phyloP scores from a whole-genome alignment of 2,797 vertebrate species.

The Mustela erminea region DNA sequence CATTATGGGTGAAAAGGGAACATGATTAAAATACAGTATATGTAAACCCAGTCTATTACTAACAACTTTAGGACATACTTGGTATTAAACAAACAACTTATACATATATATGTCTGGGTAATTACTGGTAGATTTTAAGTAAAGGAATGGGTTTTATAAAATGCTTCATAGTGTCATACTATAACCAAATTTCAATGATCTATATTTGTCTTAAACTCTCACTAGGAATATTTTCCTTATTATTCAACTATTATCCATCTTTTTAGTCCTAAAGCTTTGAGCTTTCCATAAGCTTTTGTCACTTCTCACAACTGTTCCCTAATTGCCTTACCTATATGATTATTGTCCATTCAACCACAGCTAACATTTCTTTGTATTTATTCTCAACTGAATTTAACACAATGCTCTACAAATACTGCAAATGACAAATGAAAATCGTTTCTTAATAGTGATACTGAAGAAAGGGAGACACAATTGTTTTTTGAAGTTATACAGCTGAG shows the following conservation, averaged over 20 bases:
- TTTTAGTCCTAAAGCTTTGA: constrained; percentile 10
- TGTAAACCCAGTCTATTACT: constrained; percentile 3
- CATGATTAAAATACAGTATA: not conserved
- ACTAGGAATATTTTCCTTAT: not conserved
- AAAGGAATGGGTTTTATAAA: not conserved
- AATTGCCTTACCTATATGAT: not conserved
- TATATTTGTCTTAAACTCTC: not conserved
- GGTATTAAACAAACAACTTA: not conserved
- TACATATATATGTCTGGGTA: not conserved
- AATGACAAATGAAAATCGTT: constrained; percentile 16
- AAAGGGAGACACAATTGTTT: not conserved
- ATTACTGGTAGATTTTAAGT: constrained; percentile 8
- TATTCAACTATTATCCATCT: not conserved
- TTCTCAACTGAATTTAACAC: constrained; percentile 2
- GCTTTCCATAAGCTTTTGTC: not conserved
- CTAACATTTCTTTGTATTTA: not conserved
- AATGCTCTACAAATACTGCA: not conserved
- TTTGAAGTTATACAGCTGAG: not conserved
- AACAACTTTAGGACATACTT: not conserved
- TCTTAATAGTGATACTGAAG: not conserved
- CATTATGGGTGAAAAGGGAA: not conserved
- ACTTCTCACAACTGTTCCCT: not conserved
- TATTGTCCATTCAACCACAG: not conserved
- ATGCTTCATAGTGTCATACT: not conserved
- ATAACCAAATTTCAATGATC: constrained; percentile 5